Evolutionary conservation across 2,888 invertebrate genomes (phyloP).

Genomic region (Latrodectus elegans): DNA sequence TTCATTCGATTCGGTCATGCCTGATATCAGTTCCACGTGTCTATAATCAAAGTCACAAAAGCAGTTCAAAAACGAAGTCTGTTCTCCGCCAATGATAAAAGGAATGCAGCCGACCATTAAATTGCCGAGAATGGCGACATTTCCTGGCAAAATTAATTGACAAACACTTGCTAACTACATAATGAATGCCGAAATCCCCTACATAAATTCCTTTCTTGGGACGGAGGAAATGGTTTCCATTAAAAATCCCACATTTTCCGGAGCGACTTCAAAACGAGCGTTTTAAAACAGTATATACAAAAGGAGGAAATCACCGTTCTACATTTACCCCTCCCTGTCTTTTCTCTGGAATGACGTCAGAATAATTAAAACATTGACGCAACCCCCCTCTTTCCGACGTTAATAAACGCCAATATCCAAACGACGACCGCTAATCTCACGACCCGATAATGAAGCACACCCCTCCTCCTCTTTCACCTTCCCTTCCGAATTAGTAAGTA

Average conservation of each 20-base stretch:
- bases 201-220: conserved; percentile 4
- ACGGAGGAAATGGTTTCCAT: conserved; percentile 3
- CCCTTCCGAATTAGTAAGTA: not conserved
- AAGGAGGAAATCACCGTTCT: not conserved
- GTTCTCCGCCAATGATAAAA: not conserved
- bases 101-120: no score
- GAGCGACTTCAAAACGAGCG: not conserved
- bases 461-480: not conserved
- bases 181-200: not conserved
- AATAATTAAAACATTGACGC: conserved; percentile 40
- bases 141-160: not conserved
- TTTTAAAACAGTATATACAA: not conserved
- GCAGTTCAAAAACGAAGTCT: not conserved
- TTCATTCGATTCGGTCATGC: not conserved
- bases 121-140: not conserved
- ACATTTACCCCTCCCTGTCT: not conserved
- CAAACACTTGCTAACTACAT: not conserved
- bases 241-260: not conserved
- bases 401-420: conserved; percentile 48
- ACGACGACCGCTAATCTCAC: conserved; percentile 8
- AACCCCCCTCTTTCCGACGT: conserved; percentile 6
- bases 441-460: conserved; percentile 21
- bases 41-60: not conserved
- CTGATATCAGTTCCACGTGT: not conserved
- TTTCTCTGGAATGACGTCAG: conserved; percentile 6